phyloP scores from a whole-genome alignment of 2,888 invertebrate genomes.

The Pammene aurita region DNA sequence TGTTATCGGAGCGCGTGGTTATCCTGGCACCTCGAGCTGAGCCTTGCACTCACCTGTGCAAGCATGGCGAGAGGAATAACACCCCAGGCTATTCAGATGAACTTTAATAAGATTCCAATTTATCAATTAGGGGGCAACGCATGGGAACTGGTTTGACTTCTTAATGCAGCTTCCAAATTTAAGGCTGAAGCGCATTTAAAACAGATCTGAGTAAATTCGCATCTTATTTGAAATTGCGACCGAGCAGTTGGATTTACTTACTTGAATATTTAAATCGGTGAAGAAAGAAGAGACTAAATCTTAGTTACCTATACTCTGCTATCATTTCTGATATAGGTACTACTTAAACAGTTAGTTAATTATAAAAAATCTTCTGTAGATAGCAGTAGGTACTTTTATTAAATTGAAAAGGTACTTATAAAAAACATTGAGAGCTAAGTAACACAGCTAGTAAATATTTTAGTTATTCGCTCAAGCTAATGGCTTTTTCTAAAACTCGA shows the following conservation, averaged over 20 bases:
- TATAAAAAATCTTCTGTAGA: no score
- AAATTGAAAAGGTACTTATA: no score
- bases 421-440: no score
- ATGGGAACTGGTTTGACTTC: slow-evolving; percentile 79
- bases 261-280: not conserved
- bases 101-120: slow-evolving; percentile 88
- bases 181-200: slow-evolving; percentile 15
- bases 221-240: slow-evolving; percentile 4
- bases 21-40: no score
- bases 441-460: no score
- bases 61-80: not conserved
- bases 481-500: no score
- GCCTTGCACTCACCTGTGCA: not conserved
- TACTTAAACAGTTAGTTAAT: no score
- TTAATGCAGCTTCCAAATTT: slow-evolving; percentile 62
- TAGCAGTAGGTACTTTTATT: no score
- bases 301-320: not conserved
- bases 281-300: no score
- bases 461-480: no score
- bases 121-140: slow-evolving; percentile 86
- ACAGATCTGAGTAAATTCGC: slow-evolving; percentile 11
- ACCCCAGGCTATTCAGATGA: slow-evolving; percentile 14
- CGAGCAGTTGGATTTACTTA: not conserved
- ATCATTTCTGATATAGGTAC: no score
- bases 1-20: no score